These are phyloP conservation scores for Caenorhabditis remanei DNA, from an alignment of 1,140 invertebrate genomes.

Conservation along the genomic window DNA sequence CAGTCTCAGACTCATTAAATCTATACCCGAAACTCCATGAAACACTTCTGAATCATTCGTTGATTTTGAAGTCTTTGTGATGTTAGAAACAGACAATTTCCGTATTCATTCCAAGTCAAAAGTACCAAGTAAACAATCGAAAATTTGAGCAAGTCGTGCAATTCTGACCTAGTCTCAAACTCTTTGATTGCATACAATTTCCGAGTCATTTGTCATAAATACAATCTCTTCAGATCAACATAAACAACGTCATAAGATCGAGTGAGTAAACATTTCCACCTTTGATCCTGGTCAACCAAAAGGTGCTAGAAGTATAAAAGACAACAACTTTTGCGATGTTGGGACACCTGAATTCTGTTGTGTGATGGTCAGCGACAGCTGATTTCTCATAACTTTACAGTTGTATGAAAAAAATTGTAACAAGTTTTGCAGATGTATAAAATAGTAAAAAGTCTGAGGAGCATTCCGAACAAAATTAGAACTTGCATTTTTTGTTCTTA, in stretches of 20 bases:
- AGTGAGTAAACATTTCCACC: neutral
- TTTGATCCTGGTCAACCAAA: neutral
- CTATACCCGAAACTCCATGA: too few species aligned
- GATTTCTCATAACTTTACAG: too few species aligned
- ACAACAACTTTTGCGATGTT: neutral
- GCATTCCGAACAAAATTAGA: neutral
- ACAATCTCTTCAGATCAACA: slow-evolving; percentile 8
- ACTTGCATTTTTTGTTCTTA: neutral
- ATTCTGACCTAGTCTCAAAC: neutral
- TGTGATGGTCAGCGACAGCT: neutral
- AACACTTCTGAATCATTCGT: too few species aligned
- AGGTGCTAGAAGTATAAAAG: neutral
- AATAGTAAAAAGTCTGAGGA: neutral
- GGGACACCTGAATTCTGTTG: neutral
- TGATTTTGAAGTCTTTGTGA: neutral
- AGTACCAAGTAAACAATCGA: neutral
- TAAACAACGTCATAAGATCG: neutral
- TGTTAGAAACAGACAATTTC: neutral
- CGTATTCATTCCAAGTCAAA: neutral
- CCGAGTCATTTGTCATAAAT: neutral
- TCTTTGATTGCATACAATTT: neutral
- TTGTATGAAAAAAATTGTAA: neutral
- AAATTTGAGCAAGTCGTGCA: neutral
- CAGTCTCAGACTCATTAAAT: too few species aligned
- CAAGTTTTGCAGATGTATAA: neutral